Evolutionary conservation across 2,888 invertebrate species (phyloP).

Genomic region (Steromphala cineraria): DNA sequence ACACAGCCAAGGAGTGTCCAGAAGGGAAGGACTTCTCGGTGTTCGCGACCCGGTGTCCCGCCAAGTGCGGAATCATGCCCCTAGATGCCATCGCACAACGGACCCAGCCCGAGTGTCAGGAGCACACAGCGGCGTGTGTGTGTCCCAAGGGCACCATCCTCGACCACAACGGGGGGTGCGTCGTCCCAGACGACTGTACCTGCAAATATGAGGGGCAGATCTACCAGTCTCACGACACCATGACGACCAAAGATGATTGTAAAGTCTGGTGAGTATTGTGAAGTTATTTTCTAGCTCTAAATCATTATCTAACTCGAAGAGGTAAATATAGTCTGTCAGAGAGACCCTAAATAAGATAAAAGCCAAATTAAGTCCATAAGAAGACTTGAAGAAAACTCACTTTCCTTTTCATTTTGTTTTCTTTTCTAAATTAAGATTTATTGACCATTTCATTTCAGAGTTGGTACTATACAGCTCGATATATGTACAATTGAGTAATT

Average conservation of each 20-base stretch:
- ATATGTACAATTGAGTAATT: too few relatives aligned
- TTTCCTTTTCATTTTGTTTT: too few relatives aligned
- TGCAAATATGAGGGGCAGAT: neutral
- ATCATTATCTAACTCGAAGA: too few relatives aligned
- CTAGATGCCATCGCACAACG: neutral
- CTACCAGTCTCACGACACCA: neutral
- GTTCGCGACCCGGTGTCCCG: conserved; percentile 2
- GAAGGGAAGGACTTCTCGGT: conserved; percentile 7
- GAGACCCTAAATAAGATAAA: too few relatives aligned
- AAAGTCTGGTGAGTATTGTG: neutral
- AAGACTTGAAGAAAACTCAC: too few relatives aligned
- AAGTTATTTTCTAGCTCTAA: too few relatives aligned
- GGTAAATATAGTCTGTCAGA: too few relatives aligned
- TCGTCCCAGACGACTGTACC: neutral
- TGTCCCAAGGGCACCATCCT: neutral
- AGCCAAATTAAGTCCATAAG: too few relatives aligned
- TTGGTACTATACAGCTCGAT: too few relatives aligned
- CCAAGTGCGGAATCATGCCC: conserved; percentile 2
- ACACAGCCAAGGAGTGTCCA: conserved; percentile 7
- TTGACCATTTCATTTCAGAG: too few relatives aligned
- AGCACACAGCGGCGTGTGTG: neutral
- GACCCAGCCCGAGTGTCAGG: neutral
- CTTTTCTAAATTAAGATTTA: too few relatives aligned
- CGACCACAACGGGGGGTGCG: neutral
- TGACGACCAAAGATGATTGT: neutral